A percentile compares a stretch with the other conserved stretches of the same genome.
Evolutionary conservation across 1,140 invertebrate species (phyloP).

Genomic region (Aphidius ervi): DNA sequence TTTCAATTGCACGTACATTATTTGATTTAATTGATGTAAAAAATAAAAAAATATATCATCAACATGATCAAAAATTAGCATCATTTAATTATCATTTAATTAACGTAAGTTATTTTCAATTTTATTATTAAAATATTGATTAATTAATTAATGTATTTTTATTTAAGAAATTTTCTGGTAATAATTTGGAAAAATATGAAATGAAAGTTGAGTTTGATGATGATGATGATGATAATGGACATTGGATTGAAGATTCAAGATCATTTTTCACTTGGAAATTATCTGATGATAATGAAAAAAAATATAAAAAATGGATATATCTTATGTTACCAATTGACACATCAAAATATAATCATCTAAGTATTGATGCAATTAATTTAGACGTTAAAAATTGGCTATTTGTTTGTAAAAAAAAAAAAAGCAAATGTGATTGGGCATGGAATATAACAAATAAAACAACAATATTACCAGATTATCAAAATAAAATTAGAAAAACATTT

Average conservation of each 20-base stretch:
- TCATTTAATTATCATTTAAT: slow-evolving; percentile 59
- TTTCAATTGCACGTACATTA: slow-evolving; percentile 72
- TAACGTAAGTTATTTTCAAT: slow-evolving; percentile 42
- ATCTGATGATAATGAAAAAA: slow-evolving; percentile 21
- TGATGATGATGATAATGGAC: slow-evolving; percentile 27
- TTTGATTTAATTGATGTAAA: slow-evolving; percentile 72
- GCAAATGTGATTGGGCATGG: slow-evolving; percentile 56
- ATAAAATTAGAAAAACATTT: slow-evolving; percentile 56
- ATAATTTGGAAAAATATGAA: slow-evolving; percentile 31
- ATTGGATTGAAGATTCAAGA: slow-evolving; percentile 53
- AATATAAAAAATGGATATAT: slow-evolving; percentile 42
- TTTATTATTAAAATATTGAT: not conserved
- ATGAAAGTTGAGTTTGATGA: slow-evolving; percentile 34
- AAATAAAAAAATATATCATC: slow-evolving; percentile 37
- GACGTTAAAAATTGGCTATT: slow-evolving; percentile 69
- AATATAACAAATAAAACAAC: slow-evolving; percentile 64
- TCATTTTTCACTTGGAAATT: slow-evolving; percentile 42
- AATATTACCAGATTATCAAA: slow-evolving; percentile 49
- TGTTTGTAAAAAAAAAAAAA: slow-evolving; percentile 56
- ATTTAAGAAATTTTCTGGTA: slow-evolving; percentile 26
- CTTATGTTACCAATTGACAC: slow-evolving; percentile 60
- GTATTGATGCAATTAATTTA: slow-evolving; percentile 60
- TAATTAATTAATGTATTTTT: not conserved
- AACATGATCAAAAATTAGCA: slow-evolving; percentile 32
- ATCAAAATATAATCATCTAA: slow-evolving; percentile 39